A percentile compares a stretch with the other conserved stretches of the same genome.
Evolutionary conservation across 2,888 invertebrate species (phyloP).

Genomic region (Athalia cordata): DNA sequence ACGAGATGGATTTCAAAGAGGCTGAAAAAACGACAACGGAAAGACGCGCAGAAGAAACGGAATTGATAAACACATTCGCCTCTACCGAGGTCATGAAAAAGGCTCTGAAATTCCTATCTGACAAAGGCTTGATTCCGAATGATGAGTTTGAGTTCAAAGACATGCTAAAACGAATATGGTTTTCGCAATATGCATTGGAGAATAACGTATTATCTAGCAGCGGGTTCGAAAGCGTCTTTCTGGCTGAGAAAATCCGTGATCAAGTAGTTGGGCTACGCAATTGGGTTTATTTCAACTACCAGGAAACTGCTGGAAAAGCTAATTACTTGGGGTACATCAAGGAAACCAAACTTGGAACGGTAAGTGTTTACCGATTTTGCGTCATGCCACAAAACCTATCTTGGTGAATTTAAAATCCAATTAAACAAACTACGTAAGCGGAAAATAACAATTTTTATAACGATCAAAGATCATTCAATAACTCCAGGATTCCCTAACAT

Average conservation of each 20-base stretch:
- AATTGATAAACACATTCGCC: slow-evolving; percentile 86
- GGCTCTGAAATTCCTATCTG: slow-evolving; percentile 80
- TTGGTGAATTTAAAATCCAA: too few species aligned
- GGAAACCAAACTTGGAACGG: slow-evolving; percentile 81
- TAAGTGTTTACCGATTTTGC: slow-evolving; percentile 72
- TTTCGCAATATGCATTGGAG: slow-evolving; percentile 87
- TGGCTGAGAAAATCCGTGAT: slow-evolving; percentile 86
- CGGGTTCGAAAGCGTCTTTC: slow-evolving; percentile 94
- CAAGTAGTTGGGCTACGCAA: slow-evolving; percentile 88
- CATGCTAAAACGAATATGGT: slow-evolving; percentile 84
- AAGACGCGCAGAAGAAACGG: slow-evolving; percentile 86
- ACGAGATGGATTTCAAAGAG: slow-evolving; percentile 82
- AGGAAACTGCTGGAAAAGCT: slow-evolving; percentile 83
- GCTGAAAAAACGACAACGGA: slow-evolving; percentile 85
- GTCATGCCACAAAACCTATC: neutral
- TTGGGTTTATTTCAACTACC: slow-evolving; percentile 90
- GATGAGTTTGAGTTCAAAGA: slow-evolving; percentile 79
- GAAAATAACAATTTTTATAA: too few species aligned
- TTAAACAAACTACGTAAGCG: too few species aligned
- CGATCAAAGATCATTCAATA: too few species aligned
- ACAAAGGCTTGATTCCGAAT: slow-evolving; percentile 75
- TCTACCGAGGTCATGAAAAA: slow-evolving; percentile 85
- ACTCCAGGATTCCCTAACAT: too few species aligned
- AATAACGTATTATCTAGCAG: slow-evolving; percentile 88
- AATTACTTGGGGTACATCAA: slow-evolving; percentile 91